These are phyloP conservation scores for Leiothrix lutea DNA, from an alignment of 2,113 vertebrate species.

Conservation along the genomic window DNA sequence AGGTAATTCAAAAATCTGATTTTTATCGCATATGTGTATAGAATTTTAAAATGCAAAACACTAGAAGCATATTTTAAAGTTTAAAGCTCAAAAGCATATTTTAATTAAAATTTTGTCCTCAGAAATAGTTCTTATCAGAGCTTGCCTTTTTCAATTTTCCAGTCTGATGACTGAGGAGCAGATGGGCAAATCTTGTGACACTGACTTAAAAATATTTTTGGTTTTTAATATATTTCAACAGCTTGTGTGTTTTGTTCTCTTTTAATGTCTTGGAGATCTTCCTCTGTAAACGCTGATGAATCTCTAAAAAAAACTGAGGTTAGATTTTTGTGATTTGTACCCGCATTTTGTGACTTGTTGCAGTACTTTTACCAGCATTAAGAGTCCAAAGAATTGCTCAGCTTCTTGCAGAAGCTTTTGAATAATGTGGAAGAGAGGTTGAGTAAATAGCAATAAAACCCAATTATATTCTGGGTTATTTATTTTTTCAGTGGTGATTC, in stretches of 20 bases:
- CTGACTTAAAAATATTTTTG: background rate
- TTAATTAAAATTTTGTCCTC: constrained; percentile 59
- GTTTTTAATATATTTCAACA: background rate
- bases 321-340: background rate
- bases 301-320: background rate
- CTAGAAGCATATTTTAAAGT: constrained; percentile 41
- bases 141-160: constrained; percentile 68
- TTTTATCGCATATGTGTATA: background rate
- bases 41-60: constrained; percentile 30
- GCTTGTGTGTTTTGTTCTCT: background rate
- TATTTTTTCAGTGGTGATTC: background rate
- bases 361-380: background rate
- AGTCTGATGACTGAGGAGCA: constrained; percentile 16
- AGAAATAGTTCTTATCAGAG: constrained; percentile 34
- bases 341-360: background rate
- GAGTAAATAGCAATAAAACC: background rate
- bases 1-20: background rate
- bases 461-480: background rate
- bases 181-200: background rate
- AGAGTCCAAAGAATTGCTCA: background rate
- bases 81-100: constrained; percentile 27
- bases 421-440: background rate
- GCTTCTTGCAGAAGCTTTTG: background rate
- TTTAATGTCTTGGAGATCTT: background rate
- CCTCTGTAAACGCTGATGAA: background rate